Evolutionary conservation across 2,797 vertebrate genomes (phyloP).

Genomic region (Denticeps clupeoides): DNA sequence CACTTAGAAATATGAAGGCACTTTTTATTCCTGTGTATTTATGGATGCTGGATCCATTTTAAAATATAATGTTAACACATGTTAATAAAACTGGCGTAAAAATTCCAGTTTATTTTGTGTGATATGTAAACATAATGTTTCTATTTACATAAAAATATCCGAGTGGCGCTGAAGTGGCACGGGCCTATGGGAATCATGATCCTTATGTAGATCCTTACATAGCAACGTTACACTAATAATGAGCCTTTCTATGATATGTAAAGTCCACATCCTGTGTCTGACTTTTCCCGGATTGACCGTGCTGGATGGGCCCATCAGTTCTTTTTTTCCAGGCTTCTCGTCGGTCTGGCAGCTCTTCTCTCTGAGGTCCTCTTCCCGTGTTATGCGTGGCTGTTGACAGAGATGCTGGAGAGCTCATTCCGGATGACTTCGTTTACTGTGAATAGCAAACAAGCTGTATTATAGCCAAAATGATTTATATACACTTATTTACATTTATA

Average conservation of each 20-base stretch:
- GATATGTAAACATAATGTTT: too few species aligned
- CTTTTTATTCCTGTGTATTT: too few species aligned
- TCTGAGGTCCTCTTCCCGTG: constrained; percentile 10
- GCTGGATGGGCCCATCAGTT: not conserved
- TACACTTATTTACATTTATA: too few species aligned
- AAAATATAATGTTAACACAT: too few species aligned
- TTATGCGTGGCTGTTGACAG: constrained; percentile 71
- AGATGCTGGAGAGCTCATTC: constrained; percentile 88
- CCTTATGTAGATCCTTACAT: too few species aligned
- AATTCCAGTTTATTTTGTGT: too few species aligned
- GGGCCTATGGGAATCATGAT: too few species aligned
- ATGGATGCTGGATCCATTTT: too few species aligned
- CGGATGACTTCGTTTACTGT: constrained; percentile 96
- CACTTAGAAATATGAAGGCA: too few species aligned
- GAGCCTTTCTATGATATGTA: constrained; percentile 8
- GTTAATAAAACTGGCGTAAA: too few species aligned
- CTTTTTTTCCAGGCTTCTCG: not conserved
- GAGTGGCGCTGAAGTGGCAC: too few species aligned
- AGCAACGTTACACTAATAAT: not conserved
- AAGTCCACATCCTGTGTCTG: not conserved
- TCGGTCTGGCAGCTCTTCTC: not conserved
- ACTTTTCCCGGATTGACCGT: not conserved
- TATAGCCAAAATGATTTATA: not conserved
- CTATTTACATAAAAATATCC: too few species aligned
- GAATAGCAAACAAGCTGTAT: constrained; percentile 30